A percentile compares a stretch with the other conserved stretches of the same genome.
Conservation (phyloP, 1,140 invertebrate species). For the Drosophila eugracilis region DNA sequence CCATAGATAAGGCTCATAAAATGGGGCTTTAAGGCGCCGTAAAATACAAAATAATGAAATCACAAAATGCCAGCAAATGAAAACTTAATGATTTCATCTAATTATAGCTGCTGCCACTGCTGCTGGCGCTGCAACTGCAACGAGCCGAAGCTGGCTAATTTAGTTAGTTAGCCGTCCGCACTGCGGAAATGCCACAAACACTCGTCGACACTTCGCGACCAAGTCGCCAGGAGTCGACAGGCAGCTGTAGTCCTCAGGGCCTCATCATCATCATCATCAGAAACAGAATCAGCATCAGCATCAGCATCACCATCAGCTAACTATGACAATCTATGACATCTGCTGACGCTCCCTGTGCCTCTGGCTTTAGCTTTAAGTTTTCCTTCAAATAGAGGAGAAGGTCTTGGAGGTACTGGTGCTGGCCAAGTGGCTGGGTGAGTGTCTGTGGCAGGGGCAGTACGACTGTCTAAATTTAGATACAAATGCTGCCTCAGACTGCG, state of each 20-base stretch:
- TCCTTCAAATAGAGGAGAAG: background rate
- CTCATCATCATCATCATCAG: constrained; percentile 19
- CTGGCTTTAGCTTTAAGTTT: constrained; percentile 26
- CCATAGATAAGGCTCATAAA: constrained; percentile 54
- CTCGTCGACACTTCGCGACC: constrained; percentile 59
- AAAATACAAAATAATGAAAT: constrained; percentile 78
- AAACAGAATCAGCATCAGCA: constrained; percentile 6
- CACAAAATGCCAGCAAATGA: constrained; percentile 72
- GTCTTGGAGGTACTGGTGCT: background rate
- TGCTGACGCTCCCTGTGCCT: constrained; percentile 32
- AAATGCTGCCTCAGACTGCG: constrained; percentile 54
- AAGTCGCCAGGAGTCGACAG: constrained; percentile 42
- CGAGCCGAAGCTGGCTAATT: constrained; percentile 57
- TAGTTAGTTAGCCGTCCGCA: constrained; percentile 69
- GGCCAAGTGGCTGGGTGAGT: background rate
- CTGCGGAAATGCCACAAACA: constrained; percentile 80
- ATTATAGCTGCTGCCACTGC: constrained; percentile 61
- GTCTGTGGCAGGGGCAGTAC: constrained; percentile 19
- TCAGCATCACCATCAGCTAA: constrained; percentile 44
- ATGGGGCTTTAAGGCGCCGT: constrained; percentile 46
- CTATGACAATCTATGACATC: constrained; percentile 77
- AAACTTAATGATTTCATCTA: constrained; percentile 82
- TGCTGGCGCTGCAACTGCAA: constrained; percentile 38
- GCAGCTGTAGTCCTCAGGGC: constrained; percentile 28
- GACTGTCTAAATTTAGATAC: constrained; percentile 76